phyloP scores from a whole-genome alignment of 2,113 vertebrate genomes.

The Odontesthes bonariensis region DNA sequence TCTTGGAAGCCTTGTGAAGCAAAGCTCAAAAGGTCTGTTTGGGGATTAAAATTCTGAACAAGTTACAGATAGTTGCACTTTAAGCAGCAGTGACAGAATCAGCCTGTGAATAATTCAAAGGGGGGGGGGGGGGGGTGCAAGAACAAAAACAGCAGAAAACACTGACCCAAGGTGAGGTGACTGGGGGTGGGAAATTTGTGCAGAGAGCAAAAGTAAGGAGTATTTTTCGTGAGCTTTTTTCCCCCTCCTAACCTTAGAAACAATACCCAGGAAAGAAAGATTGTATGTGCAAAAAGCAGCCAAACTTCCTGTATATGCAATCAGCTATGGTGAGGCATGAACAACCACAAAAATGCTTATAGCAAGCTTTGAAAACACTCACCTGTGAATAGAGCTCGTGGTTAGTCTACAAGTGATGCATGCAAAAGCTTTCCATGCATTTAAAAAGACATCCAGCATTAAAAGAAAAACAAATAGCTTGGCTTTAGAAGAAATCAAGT shows the following conservation, averaged over 20 bases:
- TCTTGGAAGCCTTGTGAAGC: constrained; percentile 41
- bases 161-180: constrained; percentile 43
- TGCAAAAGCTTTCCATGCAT: constrained; percentile 78
- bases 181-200: constrained; percentile 53
- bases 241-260: neutral
- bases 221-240: neutral
- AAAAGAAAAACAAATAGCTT: constrained; percentile 33
- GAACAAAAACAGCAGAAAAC: constrained; percentile 31
- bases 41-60: too few species aligned
- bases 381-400: constrained; percentile 42
- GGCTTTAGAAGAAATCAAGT: constrained; percentile 40
- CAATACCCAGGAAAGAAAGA: constrained; percentile 34
- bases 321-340: constrained; percentile 48
- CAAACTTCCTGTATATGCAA: constrained; percentile 84
- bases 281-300: constrained; percentile 63
- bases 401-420: constrained; percentile 70
- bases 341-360: constrained; percentile 34
- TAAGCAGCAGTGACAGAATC: constrained; percentile 30
- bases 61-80: constrained; percentile 14
- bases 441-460: constrained; percentile 47
- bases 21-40: constrained; percentile 28
- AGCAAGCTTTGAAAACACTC: constrained; percentile 25
- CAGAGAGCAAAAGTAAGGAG: constrained; percentile 61
- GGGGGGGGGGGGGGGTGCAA: constrained; percentile 4
- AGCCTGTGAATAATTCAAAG: neutral